Base-by-base conservation (phyloP, 2,797 vertebrate genomes). In the Oophaga sylvatica region DNA sequence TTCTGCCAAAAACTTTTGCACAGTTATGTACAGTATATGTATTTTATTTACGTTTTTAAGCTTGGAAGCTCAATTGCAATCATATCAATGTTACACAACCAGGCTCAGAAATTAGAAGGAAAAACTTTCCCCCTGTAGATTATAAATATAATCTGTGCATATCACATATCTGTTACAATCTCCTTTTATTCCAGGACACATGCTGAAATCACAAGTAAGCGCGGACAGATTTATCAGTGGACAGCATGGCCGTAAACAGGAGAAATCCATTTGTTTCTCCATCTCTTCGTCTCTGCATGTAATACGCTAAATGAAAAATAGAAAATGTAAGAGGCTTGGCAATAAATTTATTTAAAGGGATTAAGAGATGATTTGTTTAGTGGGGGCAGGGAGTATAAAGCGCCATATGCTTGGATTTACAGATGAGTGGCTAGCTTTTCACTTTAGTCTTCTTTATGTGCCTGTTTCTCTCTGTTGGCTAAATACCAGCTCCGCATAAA, bases 311-410 rank as follows among this genome's bases (percentile, higher is more conserved):
- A 88, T 35, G 26, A 78, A 86, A 86, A 82, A 85, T 59, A 82
- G 70, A 60, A 88, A 85, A 86, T 89, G 62, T 89, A 89, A 86
- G 79, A 89, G 87, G 84, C 83, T 86, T 89, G 79, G 62, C 83
- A 86, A 81, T 85, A 89, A 89, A 89, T 89, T 31, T 86, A 83
- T 89, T 81, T 89, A 89, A 89, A 89, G 71, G 87, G 87, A 89
- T 82, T 89, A 89, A 81, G 17, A 84, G 84, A 89, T 85, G 70
- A 89, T 89, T 89, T 89, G 79, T 84, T 85, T 89, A 82, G 71
- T 67, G 80, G 83, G 84, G 68, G 78, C 77, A 81, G 65, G 57
- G 73, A 83, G 48, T 41, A 78, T 76, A 78, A 82, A 82, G 80
- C 71, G 86, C 87, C 87, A 89, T 89, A 89, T 86, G 84, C 80